These are phyloP conservation scores for Hylia prasina DNA, from an alignment of 2,113 vertebrate genomes.

Conservation along the genomic window DNA sequence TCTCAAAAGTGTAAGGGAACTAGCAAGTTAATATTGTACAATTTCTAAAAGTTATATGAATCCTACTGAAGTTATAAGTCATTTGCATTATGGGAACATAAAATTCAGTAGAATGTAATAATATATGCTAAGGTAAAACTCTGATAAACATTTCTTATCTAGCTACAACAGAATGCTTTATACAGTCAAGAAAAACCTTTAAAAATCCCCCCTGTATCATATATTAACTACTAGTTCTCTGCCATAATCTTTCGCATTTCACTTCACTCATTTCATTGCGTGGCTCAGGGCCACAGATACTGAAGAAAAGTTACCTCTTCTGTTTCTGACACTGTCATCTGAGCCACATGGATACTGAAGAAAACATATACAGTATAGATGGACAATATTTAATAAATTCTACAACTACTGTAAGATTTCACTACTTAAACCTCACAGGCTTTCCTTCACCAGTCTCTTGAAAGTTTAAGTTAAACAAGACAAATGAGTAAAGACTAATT, in stretches of 20 bases:
- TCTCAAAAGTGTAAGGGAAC: neutral
- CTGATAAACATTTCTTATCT: neutral
- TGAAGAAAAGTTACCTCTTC: neutral
- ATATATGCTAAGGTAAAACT: neutral
- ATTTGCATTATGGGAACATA: neutral
- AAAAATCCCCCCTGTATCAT: neutral
- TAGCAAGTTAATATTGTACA: neutral
- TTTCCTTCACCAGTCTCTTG: accelerated
- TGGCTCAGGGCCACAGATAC: neutral
- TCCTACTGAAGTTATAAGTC: neutral
- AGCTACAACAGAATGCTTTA: neutral
- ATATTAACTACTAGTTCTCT: neutral
- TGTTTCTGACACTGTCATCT: neutral
- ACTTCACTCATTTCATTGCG: neutral
- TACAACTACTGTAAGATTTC: neutral
- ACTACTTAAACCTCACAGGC: neutral
- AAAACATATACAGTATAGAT: accelerated
- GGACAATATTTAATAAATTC: neutral
- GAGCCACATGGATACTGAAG: neutral
- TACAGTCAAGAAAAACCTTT: neutral
- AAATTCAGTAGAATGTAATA: neutral
- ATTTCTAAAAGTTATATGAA: neutral
- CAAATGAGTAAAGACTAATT: neutral
- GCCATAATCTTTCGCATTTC: neutral
- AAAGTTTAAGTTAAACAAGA: neutral